These are phyloP conservation scores for Vanessa atalanta DNA, from an alignment of 1,140 invertebrate genomes.

Conservation along the genomic window DNA sequence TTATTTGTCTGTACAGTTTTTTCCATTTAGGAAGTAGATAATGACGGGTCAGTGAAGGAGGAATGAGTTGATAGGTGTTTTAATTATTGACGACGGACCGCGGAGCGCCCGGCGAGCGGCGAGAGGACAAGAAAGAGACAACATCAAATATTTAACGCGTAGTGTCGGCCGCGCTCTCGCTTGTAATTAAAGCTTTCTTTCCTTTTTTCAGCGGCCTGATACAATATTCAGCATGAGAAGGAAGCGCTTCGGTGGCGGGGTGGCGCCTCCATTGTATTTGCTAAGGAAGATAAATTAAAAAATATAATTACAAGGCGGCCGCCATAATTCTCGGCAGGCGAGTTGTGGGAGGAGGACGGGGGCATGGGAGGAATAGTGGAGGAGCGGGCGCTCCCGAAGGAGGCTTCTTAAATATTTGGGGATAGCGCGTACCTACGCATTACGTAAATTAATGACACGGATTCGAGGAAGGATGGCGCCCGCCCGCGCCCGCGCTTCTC, in stretches of 20 bases:
- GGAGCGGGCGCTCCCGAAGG: conserved; percentile 78
- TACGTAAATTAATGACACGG: conserved; percentile 81
- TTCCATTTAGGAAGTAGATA: conserved; percentile 43
- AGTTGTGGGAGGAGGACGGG: conserved; percentile 56
- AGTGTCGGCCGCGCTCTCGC: conserved; percentile 75
- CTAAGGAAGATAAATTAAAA: conserved; percentile 83
- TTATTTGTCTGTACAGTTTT: conserved; percentile 34
- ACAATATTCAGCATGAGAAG: conserved; percentile 81
- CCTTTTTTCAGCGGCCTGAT: conserved; percentile 80
- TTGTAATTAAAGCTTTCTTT: conserved; percentile 81
- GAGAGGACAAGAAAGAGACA: conserved; percentile 71
- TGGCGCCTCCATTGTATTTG: conserved; percentile 80
- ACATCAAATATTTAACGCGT: conserved; percentile 79
- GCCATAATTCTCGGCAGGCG: conserved; percentile 81
- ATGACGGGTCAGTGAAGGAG: conserved; percentile 48
- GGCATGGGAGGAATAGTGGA: conserved; percentile 70
- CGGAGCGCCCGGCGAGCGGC: conserved; percentile 42
- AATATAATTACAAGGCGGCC: conserved; percentile 83
- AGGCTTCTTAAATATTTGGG: conserved; percentile 81
- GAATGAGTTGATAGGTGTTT: conserved; percentile 79
- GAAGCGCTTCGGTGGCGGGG: conserved; percentile 77
- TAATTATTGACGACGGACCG: conserved; percentile 70
- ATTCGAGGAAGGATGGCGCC: conserved; percentile 80
- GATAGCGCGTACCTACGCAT: conserved; percentile 81
- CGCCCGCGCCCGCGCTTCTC: conserved; percentile 60